These are phyloP conservation scores for Drosophila watanabei DNA, from an alignment of 1,140 invertebrate species.

Conservation along the genomic window DNA sequence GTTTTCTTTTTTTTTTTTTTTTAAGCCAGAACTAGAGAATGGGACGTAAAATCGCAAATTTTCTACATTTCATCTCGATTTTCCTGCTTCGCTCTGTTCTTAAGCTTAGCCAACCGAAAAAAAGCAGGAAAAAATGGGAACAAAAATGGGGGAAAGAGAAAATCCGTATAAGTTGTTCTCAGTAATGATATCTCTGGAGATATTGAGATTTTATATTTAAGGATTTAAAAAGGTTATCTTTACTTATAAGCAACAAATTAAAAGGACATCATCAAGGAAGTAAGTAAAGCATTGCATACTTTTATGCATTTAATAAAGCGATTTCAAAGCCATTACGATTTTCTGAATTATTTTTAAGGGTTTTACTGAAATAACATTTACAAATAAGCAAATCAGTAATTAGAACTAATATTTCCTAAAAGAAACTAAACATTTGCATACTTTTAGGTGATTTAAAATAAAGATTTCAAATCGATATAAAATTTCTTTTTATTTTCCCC, in stretches of 20 bases:
- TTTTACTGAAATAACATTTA: background rate
- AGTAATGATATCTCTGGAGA: background rate
- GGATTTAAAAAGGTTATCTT: background rate
- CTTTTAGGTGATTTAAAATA: background rate
- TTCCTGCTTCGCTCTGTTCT: conserved; percentile 1
- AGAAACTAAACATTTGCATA: background rate
- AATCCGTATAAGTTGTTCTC: conserved; percentile 10
- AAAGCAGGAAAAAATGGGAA: background rate
- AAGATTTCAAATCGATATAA: background rate
- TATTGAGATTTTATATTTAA: background rate
- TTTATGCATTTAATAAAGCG: background rate
- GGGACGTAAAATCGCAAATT: conserved; percentile 44
- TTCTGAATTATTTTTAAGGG: background rate
- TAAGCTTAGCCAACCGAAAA: conserved; percentile 22
- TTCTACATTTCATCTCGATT: conserved; percentile 42
- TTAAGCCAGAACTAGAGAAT: conserved; percentile 14
- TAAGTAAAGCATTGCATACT: background rate
- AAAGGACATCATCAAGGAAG: background rate
- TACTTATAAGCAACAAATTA: no score
- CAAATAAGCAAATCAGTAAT: background rate
- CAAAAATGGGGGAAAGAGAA: conserved; percentile 3
- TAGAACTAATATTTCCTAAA: background rate
- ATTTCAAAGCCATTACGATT: background rate
- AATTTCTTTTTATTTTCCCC: background rate
- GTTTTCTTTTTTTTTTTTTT: background rate